phyloP scores from a whole-genome alignment of 1,140 invertebrate genomes.

The Drosophila pandora region DNA sequence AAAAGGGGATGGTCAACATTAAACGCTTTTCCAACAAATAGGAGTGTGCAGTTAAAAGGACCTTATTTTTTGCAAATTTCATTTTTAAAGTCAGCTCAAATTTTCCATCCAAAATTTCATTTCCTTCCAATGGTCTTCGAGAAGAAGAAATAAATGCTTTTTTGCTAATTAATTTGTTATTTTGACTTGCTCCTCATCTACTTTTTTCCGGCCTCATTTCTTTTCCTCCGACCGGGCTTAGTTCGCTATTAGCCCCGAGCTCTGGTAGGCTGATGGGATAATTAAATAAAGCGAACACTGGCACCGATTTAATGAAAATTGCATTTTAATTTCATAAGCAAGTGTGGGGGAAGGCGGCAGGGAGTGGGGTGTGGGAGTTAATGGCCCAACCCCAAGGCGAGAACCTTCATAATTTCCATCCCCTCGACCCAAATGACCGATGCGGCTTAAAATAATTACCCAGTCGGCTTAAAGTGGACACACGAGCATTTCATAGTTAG shows the following conservation, averaged over 20 bases:
- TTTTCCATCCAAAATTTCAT: conserved; percentile 26
- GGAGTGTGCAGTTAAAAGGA: neutral
- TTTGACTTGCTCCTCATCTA: conserved; percentile 61
- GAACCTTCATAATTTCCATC: conserved; percentile 76
- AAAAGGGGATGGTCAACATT: conserved; percentile 14
- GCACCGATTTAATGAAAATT: conserved; percentile 65
- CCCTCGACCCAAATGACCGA: conserved; percentile 40
- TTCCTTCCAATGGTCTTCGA: conserved; percentile 41
- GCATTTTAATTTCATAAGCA: conserved; percentile 80
- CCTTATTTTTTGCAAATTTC: neutral
- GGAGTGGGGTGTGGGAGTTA: conserved; percentile 15
- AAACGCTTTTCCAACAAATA: conserved; percentile 3
- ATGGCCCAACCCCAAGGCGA: conserved; percentile 13
- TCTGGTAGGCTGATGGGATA: conserved; percentile 61
- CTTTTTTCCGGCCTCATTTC: conserved; percentile 13
- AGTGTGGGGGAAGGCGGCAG: neutral
- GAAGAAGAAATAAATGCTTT: conserved; percentile 61
- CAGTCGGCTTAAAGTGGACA: conserved; percentile 66
- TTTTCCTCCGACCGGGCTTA: conserved; percentile 36
- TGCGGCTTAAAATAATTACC: conserved; percentile 73
- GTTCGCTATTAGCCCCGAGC: conserved; percentile 57
- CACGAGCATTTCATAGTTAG: conserved; percentile 55
- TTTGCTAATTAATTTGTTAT: conserved; percentile 79
- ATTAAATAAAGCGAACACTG: conserved; percentile 56
- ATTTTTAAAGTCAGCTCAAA: neutral